Evolutionary conservation across 2,888 invertebrate species (phyloP).

Genomic region (Clistopyga incitator): DNA sequence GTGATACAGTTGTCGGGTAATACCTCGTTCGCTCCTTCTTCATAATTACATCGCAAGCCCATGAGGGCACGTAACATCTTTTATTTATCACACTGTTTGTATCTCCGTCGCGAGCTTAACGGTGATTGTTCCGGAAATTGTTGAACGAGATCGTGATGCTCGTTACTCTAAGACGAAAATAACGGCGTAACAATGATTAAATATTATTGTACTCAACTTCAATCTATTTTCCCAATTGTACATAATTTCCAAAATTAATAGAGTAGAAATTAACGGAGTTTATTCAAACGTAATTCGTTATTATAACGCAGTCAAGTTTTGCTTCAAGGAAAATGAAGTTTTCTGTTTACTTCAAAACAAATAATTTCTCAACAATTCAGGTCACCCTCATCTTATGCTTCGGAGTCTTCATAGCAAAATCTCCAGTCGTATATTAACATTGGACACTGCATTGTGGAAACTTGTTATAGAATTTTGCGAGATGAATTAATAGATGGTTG

Average conservation of each 20-base stretch:
- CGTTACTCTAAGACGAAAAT: not conserved
- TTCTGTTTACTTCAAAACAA: too few relatives aligned
- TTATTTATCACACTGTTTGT: not conserved
- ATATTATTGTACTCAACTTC: not conserved
- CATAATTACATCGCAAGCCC: constrained; percentile 25
- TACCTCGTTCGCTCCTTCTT: not conserved
- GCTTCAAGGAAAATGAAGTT: too few relatives aligned
- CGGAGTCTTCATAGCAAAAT: not conserved
- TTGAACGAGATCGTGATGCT: not conserved
- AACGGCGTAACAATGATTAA: too few relatives aligned
- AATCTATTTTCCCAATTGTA: not conserved
- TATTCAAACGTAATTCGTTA: too few relatives aligned
- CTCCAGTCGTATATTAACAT: not conserved
- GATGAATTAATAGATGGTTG: not conserved
- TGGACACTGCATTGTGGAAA: not conserved
- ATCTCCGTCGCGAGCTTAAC: not conserved
- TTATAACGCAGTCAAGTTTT: too few relatives aligned
- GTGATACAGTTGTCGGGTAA: constrained; percentile 23
- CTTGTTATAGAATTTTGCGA: not conserved
- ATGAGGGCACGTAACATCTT: constrained; percentile 4
- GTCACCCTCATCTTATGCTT: not conserved
- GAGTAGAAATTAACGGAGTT: too few relatives aligned
- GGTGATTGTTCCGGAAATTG: not conserved
- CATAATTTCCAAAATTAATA: too few relatives aligned
- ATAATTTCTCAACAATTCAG: not conserved